Base-by-base conservation (phyloP, 2,113 vertebrate genomes). In the Ivindomyrus marchei region DNA sequence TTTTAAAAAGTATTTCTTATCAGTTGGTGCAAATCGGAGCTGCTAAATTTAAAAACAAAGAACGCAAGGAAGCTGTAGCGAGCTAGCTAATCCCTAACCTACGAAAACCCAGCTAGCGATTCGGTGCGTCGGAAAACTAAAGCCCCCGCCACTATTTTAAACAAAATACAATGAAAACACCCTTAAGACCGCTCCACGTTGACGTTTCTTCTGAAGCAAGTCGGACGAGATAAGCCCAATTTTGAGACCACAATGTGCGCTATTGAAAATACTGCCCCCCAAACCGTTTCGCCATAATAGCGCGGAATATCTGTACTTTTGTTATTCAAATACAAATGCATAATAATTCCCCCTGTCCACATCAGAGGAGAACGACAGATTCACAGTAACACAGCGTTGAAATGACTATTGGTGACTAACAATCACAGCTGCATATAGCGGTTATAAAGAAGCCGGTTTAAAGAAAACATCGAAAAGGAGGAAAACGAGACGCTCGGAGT, bases 31-130 rank as follows among this genome's bases (percentile, higher is more conserved):
- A 58, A 84, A 45, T 45, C 49, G 13, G 17, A 36, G 24, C 52
- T 52, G n/a, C 92, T 93, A 93, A 92, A 94, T 94, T 95, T 95
- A 94, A 95, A 96, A 97, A 98, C 97, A 98, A 98, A 98, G 97
- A 95, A 95, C 95, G 91, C 94, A 96, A 95, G 92, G 93, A 93
- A 93, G 90, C 92, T 94, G 21, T 2, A n/a, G 36, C 95, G 95
- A 92, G 93, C 92, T 94, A 94, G 94, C 90, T 97, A 97, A 96
- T 96, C 96, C 96, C 96, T 96, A 95, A 96, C 96, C 97, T 96
- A 97, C 96, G 97, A 95, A 92, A 70, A 70, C 92, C 93, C 92
- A 96, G 96, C 89, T 47, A 88, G 87, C 95, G 89, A 94, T 95
- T 92, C 91, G 91, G 90, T 90, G 87, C 49, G 88, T 49, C 24